Evolutionary conservation across 2,113 vertebrate genomes (phyloP), one percentile per base, ranked within the genome.

Genomic region (Hiodon alosoides): DNA sequence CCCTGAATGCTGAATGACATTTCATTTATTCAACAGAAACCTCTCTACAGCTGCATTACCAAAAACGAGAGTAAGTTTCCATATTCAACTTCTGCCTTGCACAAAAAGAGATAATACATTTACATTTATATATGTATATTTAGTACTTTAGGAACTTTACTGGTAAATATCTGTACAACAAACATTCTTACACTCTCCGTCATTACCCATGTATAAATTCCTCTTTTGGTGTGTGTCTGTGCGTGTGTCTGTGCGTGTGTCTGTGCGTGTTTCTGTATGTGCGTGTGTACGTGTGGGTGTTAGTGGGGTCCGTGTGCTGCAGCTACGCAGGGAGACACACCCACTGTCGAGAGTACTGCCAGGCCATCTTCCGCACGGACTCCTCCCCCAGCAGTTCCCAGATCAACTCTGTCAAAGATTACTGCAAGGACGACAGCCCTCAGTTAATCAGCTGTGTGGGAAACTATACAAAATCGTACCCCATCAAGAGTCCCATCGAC

Each of bases 61-160:
- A 96, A 95, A 94, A 99, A 99, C 93, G 97, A 99, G 92, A 97
- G 97, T 99, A 95, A 96, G 96, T 92, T n/a, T 62, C 10, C 1
- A 17, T 4, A 14, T 14, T 4, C n/a, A 4, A 16, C 48, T 7
- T 0, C n/a, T 10, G 17, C 31, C 55, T 54, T 14, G 55, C 52
- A 13, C 10, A 9, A 17, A n/a, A 69, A 55, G 5, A 17, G 52
- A 69, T 50, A 50, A 68, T 52, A 51, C 0, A n/a, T 13, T 2
- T 50, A 8, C 48, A 48, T 52, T 52, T 51, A 67, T 62, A n/a
- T 6, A 62, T 67, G 5, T n/a, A 31, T 31, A 31, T 31, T 31
- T 31, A 31, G 31, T 31, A 31, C 31, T 31, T 31, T 31, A 31
- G 31, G 31, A 31, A 0, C 31, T 31, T 31, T 31, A 31, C 31